Base-by-base conservation (phyloP, 2,888 invertebrate species). In the Cryptocephalus primarius region DNA sequence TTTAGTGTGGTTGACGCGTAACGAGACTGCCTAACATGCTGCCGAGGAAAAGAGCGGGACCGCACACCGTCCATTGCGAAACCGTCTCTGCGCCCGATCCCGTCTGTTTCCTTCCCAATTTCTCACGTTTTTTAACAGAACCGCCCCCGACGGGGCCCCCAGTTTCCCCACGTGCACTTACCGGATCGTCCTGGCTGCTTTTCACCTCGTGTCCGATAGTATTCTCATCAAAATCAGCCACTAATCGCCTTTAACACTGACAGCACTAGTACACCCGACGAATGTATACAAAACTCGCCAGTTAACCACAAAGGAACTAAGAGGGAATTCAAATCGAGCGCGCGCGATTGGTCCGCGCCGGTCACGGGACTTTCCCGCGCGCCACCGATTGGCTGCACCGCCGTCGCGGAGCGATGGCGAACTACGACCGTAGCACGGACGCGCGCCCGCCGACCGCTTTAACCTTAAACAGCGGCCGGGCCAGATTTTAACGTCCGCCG, bases 221-320 rank as follows among this genome's bases (percentile, higher is more conserved):
- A 75, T 76, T 82, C 75, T 79, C 81, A 76, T 78, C 76, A 72
- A 82, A 75, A 76, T 83, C 73, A 78, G 79, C 79, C 79, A 82
- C 62, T 64, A 67, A 64, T 61, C 56, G 56, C 58, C 58, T 63
- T 64, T 61, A 58, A 62, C 66, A 67, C 64, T 69, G 66, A 69
- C 68, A 69, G 66, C 65, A 67, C 66, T 63, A n/a, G 61, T 64
- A 69, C 67, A 69, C 68, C 65, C 65, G 63, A 67, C 70, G 67
- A 69, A 67, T 67, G 68, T 69, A 71, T 64, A 69, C 69, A 70
- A 69, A 66, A 67, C 63, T 68, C 64, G 61, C 61, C 61, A 61
- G 67, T 62, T 62, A 58, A 59, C 58, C 58, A 63, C 62, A 64
- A 65, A 62, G 64, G 64, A 60, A 63, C 61, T 62, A 65, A 66